Base-by-base conservation (phyloP, 2,797 vertebrate genomes). In the Liparis tanakae region DNA sequence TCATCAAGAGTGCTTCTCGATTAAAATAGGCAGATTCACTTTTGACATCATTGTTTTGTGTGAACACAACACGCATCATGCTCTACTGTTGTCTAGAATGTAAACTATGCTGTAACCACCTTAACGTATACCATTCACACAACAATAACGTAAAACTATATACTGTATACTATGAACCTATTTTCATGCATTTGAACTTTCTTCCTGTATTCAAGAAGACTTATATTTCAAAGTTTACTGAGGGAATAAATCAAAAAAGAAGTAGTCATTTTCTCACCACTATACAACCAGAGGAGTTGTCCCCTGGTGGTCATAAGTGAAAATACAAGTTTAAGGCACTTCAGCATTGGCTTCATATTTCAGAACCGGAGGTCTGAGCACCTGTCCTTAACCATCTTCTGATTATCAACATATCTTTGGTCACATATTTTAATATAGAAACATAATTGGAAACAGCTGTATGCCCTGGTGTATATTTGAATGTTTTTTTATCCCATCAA, bases 341-440 rank as follows among this genome's bases (percentile, higher is more conserved):
- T 48, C 46, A 18, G 46, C n/a, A 6, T 22, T 22, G 20, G n/a
- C 10, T 51, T 20, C n/a, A 5, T 10, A 6, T 51, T 22, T 51
- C 50, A 51, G 48, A 51, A 20, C 48, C n/a, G 4, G 17, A 48
- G 6, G 0, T n/a, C 43, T 44, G 43, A 48, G 17, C 17, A 15
- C 46, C 44, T 18, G 20, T 59, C 60, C 60, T 57, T 25, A 43
- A 57, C 33, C 61, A 41, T 58, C 5, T 20, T 60, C 50, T 22
- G 70, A 61, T 76, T 66, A 63, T 58, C 53, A 34, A 46, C 33
- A 70, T 69, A 59, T 72, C 72, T 67, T 54, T 37, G 20, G 56
- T 57, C 50, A 46, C 25, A 6, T 12, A 30, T 59, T 55, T 72
- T 64, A 62, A 67, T 67, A 46, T 64, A 82, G 50, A 48, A 10